These are phyloP conservation scores for Regulus satrapa DNA, from an alignment of 2,113 vertebrate species.

Conservation along the genomic window DNA sequence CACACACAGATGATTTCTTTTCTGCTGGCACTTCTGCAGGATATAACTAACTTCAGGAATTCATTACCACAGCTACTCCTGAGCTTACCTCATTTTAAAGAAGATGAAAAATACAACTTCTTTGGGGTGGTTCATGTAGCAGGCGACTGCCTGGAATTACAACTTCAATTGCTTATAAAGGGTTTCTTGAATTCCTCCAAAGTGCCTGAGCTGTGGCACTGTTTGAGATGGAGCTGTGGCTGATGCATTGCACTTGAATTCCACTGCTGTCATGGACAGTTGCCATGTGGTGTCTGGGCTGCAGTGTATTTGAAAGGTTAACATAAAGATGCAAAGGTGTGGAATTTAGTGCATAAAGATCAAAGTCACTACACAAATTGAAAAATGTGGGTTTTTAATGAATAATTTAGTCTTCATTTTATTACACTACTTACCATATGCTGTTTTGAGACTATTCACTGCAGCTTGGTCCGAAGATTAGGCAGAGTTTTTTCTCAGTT, in stretches of 20 bases:
- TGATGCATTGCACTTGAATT: neutral
- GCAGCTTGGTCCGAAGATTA: neutral
- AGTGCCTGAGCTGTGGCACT: neutral
- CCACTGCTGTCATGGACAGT: neutral
- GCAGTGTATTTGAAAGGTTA: neutral
- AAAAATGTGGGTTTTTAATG: neutral
- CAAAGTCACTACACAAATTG: neutral
- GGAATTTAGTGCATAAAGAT: neutral
- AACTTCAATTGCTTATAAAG: rapidly evolving
- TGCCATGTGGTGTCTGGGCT: neutral
- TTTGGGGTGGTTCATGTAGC: neutral
- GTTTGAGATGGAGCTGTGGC: neutral
- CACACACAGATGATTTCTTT: neutral
- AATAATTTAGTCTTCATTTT: neutral
- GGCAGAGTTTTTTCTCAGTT: neutral
- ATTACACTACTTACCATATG: neutral
- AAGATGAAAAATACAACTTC: neutral
- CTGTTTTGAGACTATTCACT: neutral
- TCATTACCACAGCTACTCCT: neutral
- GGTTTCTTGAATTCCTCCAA: neutral
- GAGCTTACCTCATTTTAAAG: neutral
- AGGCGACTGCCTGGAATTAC: neutral
- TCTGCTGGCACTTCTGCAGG: neutral
- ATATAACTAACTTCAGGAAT: neutral
- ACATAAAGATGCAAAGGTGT: neutral